Conservation (phyloP, 1,140 invertebrate genomes). For the Polypedilum vanderplanki region DNA sequence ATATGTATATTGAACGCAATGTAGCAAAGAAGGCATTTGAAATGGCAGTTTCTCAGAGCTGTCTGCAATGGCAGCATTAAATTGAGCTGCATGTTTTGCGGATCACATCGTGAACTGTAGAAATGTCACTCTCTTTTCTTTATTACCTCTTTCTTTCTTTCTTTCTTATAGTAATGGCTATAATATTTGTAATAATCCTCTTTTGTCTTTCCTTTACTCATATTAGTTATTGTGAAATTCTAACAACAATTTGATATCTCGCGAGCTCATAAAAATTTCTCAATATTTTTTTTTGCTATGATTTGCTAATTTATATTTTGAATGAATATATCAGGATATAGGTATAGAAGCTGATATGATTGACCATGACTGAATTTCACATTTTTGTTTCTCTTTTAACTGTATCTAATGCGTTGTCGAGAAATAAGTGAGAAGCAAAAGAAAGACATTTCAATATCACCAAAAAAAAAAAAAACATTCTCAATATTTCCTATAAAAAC, state of each 20-base stretch:
- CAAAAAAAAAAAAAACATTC: too few species aligned
- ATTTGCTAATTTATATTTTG: background rate
- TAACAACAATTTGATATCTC: background rate
- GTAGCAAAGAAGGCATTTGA: background rate
- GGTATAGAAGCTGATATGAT: background rate
- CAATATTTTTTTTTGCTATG: background rate
- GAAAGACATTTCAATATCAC: too few species aligned
- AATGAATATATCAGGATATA: constrained; percentile 11
- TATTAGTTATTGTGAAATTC: too few species aligned
- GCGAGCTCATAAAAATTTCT: background rate
- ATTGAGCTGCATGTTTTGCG: background rate
- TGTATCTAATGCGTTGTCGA: too few species aligned
- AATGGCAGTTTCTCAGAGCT: constrained; percentile 16
- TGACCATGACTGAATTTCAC: constrained; percentile 10
- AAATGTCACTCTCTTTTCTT: constrained; percentile 18
- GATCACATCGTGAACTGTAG: background rate
- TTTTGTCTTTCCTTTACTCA: background rate
- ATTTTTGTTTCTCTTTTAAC: too few species aligned
- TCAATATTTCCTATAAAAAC: background rate
- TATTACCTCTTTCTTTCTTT: background rate
- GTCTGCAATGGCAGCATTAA: background rate
- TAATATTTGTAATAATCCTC: background rate
- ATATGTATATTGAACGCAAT: background rate
- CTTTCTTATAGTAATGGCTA: background rate
- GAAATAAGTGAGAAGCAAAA: too few species aligned